Evolutionary conservation across 1,140 invertebrate genomes (phyloP).

Genomic region (Harpegnathos saltator): DNA sequence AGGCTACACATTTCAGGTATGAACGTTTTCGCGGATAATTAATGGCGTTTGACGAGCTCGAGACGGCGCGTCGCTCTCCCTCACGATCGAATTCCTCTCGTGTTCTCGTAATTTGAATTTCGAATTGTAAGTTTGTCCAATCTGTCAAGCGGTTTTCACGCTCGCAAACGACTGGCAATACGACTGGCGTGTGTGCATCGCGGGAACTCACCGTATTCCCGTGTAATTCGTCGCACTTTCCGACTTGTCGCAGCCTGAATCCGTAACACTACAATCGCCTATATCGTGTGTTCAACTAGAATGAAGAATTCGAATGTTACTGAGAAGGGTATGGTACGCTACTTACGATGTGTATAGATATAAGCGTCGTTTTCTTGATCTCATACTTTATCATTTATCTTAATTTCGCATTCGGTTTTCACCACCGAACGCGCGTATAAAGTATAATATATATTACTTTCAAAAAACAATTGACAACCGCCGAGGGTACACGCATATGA

Average conservation of each 20-base stretch:
- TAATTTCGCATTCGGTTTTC: conserved; percentile 33
- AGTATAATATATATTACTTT: conserved; percentile 84
- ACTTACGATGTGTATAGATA: conserved; percentile 65
- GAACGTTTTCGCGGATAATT: too few species aligned
- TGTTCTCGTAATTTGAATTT: too few species aligned
- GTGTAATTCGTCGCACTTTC: conserved; percentile 1
- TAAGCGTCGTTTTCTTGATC: conserved; percentile 50
- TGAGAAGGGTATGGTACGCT: conserved; percentile 57
- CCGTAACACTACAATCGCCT: background rate
- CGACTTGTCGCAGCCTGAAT: conserved; percentile 12
- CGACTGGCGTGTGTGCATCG: too few species aligned
- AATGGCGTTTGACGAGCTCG: too few species aligned
- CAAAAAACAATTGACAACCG: conserved; percentile 86
- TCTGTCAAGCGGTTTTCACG: too few species aligned
- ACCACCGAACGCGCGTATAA: conserved; percentile 80
- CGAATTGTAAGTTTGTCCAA: too few species aligned
- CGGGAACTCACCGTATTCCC: background rate
- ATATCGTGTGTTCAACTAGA: conserved; percentile 43
- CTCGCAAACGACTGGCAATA: too few species aligned
- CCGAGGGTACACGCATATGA: conserved; percentile 78
- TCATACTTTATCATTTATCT: conserved; percentile 49
- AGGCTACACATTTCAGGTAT: background rate
- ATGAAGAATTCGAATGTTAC: conserved; percentile 52
- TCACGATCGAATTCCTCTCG: too few species aligned
- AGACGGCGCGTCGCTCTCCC: too few species aligned